Base-by-base conservation (phyloP, 2,888 invertebrate species). In the Agrilus cyanescens region DNA sequence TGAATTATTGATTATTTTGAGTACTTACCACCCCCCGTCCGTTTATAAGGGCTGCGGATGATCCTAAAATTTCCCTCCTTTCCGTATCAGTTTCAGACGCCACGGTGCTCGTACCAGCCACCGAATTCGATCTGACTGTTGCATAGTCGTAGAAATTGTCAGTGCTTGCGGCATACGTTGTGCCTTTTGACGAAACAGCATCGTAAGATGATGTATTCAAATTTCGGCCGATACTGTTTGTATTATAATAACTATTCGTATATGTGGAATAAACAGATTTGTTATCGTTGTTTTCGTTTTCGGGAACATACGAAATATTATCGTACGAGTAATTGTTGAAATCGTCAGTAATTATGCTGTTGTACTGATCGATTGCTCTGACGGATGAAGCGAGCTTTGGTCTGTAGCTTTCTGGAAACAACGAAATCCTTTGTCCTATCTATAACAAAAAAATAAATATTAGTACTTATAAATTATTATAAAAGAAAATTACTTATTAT, bases 291-390 rank as follows among this genome's bases (percentile, higher is more conserved):
- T 49, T 49, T 38, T 51, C 51, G 40, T 46, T 52, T 38, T 57
- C 57, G 18, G 59, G 55, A 30, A 60, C 55, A 44, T 58, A 60
- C 31, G 51, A 56, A 31, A 55, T 48, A 49, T 60, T 59, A 16
- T 59, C 59, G 46, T 51, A 50, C 5, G 53, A 25, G 10, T 25
- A 25, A 10, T 25, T 46, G 34, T 42, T 47, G 30, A 39, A 43
- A 40, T 49, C 48, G n/a, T 45, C 51, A n/a, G 54, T 52, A 10
- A 59, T 54, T 14, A 65, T 53, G 48, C 63, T 63, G 53, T 64
- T 62, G 57, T 66, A 66, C 41, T 61, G 61, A 43, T 57, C 56
- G 40, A 66, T 60, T 20, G 63, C 66, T 43, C 59, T 53, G 47
- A 62, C 51, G 7, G 63, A 66, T n/a, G 54, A 51, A n/a, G 59